Evolutionary conservation across 2,797 vertebrate species (phyloP).

Genomic region (Rhyacichthys aspro): DNA sequence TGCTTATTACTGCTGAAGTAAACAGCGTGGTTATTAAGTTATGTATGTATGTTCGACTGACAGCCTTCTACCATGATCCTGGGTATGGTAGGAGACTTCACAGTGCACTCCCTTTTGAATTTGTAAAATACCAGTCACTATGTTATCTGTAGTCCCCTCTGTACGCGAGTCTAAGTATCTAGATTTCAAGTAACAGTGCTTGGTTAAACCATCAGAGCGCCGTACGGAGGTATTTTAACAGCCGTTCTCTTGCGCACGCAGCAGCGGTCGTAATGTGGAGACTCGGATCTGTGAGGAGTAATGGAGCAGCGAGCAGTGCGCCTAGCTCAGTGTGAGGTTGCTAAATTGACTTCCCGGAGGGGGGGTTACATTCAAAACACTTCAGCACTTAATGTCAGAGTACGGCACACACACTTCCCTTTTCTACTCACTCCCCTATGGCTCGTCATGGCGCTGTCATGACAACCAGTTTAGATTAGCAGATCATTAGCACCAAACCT

Average conservation of each 20-base stretch:
- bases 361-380: constrained; percentile 33
- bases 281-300: constrained; percentile 25
- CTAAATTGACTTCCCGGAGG: constrained; percentile 50
- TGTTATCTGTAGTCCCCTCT: too few relatives aligned
- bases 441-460: constrained; percentile 47
- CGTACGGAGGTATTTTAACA: constrained; percentile 4
- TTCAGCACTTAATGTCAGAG: constrained; percentile 33
- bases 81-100: too few relatives aligned
- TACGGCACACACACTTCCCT: constrained; percentile 9
- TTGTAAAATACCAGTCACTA: too few relatives aligned
- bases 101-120: too few relatives aligned
- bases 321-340: constrained; percentile 30
- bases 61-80: too few relatives aligned
- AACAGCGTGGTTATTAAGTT: too few relatives aligned
- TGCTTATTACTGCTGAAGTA: not conserved
- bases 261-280: constrained; percentile 16
- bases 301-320: constrained; percentile 36
- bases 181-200: too few relatives aligned
- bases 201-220: too few relatives aligned
- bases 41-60: too few relatives aligned
- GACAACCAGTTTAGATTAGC: constrained; percentile 53
- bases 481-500: constrained; percentile 27
- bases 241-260: constrained; percentile 5
- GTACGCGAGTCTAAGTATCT: too few relatives aligned
- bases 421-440: not conserved